Percentiles rank a stretch among this genome's conserved stretches.
Evolutionary conservation across 2,113 vertebrate genomes (phyloP).

Genomic region (Polyodon spathula): DNA sequence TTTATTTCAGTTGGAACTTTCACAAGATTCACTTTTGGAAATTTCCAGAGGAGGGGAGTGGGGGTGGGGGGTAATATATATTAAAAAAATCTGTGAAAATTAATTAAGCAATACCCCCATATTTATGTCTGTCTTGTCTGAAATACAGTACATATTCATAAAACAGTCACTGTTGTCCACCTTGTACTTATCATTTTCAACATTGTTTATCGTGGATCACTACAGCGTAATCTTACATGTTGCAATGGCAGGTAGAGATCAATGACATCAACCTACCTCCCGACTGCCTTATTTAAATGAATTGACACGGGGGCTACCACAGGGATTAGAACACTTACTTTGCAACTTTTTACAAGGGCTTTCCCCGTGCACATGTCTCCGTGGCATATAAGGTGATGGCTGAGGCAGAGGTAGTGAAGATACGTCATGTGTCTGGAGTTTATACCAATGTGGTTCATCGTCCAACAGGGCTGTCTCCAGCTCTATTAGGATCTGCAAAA

Average conservation of each 20-base stretch:
- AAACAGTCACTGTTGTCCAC: too few species aligned
- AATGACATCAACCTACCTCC: neutral
- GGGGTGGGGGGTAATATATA: too few species aligned
- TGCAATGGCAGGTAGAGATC: neutral
- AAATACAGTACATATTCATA: neutral
- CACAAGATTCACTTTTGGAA: neutral
- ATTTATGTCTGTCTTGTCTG: neutral
- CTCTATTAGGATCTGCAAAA: constrained; percentile 84
- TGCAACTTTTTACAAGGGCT: constrained; percentile 92
- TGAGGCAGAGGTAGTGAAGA: constrained; percentile 96
- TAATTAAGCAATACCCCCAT: neutral
- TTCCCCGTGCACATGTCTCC: constrained; percentile 82
- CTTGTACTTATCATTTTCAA: too few species aligned
- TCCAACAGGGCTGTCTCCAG: constrained; percentile 90
- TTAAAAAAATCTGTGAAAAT: too few species aligned
- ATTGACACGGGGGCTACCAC: neutral
- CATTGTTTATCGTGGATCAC: too few species aligned
- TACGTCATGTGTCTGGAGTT: constrained; percentile 88
- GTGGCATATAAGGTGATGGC: constrained; percentile 90
- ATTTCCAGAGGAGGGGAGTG: too few species aligned
- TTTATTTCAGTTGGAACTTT: neutral
- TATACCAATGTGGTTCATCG: constrained; percentile 94
- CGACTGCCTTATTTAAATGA: neutral
- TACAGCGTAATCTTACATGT: neutral
- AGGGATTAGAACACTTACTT: constrained; percentile 62